Conservation (phyloP, 2,797 vertebrate species). For the Liasis olivaceus region DNA sequence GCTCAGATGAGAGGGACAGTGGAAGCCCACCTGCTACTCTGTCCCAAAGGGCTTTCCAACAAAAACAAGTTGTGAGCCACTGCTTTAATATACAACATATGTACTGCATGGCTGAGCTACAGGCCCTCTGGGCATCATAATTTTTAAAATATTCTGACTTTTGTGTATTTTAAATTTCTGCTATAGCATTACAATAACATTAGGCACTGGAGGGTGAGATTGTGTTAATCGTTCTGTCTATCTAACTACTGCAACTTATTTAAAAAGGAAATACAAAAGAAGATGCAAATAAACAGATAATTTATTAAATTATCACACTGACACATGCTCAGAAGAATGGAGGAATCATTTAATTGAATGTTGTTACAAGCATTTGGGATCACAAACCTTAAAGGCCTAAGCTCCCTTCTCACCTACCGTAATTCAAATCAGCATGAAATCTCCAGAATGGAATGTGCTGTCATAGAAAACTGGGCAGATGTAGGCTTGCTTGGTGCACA, state of each 20-base stretch:
- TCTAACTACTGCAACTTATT: conserved; percentile 35
- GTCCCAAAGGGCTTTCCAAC: conserved; percentile 35
- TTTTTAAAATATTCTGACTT: conserved; percentile 62
- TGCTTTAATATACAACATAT: conserved; percentile 68
- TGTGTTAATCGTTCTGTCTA: conserved; percentile 38
- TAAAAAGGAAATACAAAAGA: conserved; percentile 46
- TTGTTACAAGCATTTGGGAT: conserved; percentile 49
- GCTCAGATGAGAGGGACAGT: neutral
- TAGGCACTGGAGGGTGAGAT: conserved; percentile 10
- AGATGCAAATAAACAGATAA: conserved; percentile 61
- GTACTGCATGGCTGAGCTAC: conserved; percentile 56
- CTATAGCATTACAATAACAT: conserved; percentile 57
- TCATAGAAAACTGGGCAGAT: neutral
- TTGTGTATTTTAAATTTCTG: conserved; percentile 64
- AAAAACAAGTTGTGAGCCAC: conserved; percentile 51
- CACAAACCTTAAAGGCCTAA: conserved; percentile 12
- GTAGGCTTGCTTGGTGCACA: neutral
- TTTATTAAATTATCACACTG: conserved; percentile 63
- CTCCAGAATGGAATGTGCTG: conserved; percentile 6
- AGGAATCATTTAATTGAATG: conserved; percentile 54
- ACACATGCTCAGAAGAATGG: conserved; percentile 54
- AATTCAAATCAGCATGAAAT: conserved; percentile 12
- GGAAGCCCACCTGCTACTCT: conserved; percentile 34
- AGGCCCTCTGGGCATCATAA: conserved; percentile 61
- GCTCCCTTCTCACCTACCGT: conserved; percentile 37